phyloP scores from a whole-genome alignment of 2,113 vertebrate species.

The Hippocampus barbouri region DNA sequence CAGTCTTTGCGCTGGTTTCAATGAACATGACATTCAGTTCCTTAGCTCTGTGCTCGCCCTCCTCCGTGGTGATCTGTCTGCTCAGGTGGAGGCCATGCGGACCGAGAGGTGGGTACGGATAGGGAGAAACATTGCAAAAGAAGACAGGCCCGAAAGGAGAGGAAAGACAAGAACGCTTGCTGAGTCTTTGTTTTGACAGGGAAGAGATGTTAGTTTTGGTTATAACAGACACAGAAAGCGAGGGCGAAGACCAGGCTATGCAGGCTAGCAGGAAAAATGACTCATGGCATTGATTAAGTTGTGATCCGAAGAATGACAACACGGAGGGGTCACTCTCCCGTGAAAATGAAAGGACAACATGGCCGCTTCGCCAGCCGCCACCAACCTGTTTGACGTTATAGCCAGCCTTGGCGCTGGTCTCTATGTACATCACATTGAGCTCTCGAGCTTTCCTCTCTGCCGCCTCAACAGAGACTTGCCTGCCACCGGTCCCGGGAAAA shows the following conservation, averaged over 20 bases:
- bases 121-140: slow-evolving; percentile 44
- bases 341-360: slow-evolving; percentile 20
- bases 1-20: slow-evolving; percentile 95
- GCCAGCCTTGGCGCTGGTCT: slow-evolving; percentile 79
- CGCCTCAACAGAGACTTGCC: slow-evolving; percentile 80
- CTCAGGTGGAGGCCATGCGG: slow-evolving; percentile 61
- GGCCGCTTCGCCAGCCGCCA: slow-evolving; percentile 46
- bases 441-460: slow-evolving; percentile 77
- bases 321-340: slow-evolving; percentile 12
- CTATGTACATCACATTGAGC: slow-evolving; percentile 80
- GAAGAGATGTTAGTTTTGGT: slow-evolving; percentile 62
- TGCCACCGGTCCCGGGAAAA: slow-evolving; percentile 64
- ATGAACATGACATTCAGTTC: slow-evolving; percentile 97
- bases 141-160: slow-evolving; percentile 37
- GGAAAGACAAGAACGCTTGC: slow-evolving; percentile 48
- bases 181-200: slow-evolving; percentile 33
- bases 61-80: slow-evolving; percentile 95
- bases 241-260: slow-evolving; percentile 31
- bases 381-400: slow-evolving; percentile 79
- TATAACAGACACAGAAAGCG: slow-evolving; percentile 30
- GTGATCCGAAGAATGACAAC: slow-evolving; percentile 28
- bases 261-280: slow-evolving; percentile 37
- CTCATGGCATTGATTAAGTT: slow-evolving; percentile 33
- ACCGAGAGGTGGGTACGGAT: slow-evolving; percentile 49
- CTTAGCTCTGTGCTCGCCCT: slow-evolving; percentile 92